Base-by-base conservation (phyloP, 2,797 vertebrate genomes). In the Hipposideros larvatus region DNA sequence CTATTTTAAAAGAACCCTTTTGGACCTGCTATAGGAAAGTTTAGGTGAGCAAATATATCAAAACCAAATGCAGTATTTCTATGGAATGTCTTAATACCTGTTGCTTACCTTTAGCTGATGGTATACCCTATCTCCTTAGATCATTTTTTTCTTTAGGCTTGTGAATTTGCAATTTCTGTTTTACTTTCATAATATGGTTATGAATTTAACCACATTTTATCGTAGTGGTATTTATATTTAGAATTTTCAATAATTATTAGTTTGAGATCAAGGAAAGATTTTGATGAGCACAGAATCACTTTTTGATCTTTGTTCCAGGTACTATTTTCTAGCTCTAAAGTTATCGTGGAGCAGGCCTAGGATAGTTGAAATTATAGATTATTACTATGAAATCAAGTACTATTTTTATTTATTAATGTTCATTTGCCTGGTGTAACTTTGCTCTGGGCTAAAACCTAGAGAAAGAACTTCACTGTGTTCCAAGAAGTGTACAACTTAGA, bases 341-440 rank as follows among this genome's bases (percentile, higher is more conserved):
- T 78, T 77, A 55, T 28, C 91, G 83, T 95, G 48, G 68, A 66
- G 73, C n/a, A 87, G 48, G 18, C 16, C 26, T 86, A 19, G 34
- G 43, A 51, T 80, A 77, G 37, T 18, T 92, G 75, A 74, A 88
- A 57, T 75, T 95, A 28, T 89, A 41, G n/a, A 75, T 57, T 71
- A 63, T 90, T 92, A 51, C 46, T 84, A 4, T 70, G 66, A 94
- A 91, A 86, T 94, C 31, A 85, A 43, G 22, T 93, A 46, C 24
- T 79, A 0, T 68, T 90, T 96, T 92, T 88, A 43, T 61, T 74
- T 83, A 66, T 92, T 92, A 88, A 24, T 86, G 53, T 87, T 95
- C 24, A 88, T 92, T 89, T 96, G 26, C 84, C 61, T 90, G 66
- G n/a, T 92, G 0, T 97, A 82, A 82, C 34, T 96, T 91, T 92